phyloP scores from a whole-genome alignment of 1,140 invertebrate species.

The Drosophila sp. region DNA sequence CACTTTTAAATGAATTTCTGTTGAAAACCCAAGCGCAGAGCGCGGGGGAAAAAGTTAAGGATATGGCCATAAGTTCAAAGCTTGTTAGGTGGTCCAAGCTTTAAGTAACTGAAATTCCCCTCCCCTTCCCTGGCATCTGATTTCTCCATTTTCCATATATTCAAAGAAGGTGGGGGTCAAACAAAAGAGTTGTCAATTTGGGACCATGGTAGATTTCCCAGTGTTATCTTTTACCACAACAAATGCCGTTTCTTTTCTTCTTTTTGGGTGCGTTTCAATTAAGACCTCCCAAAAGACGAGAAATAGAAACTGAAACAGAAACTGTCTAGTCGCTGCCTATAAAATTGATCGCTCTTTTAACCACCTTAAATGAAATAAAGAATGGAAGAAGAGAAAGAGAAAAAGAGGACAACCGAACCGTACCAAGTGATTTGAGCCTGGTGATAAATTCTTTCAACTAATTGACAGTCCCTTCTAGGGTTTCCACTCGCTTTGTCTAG shows the following conservation, averaged over 20 bases:
- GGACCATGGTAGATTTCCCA: slow-evolving; percentile 13
- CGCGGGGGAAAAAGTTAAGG: slow-evolving; percentile 57
- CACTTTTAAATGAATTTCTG: slow-evolving; percentile 60
- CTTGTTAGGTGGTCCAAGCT: slow-evolving; percentile 52
- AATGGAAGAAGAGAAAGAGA: slow-evolving; percentile 21
- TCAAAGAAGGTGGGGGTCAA: background rate
- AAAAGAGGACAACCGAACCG: slow-evolving; percentile 6
- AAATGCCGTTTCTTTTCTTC: slow-evolving; percentile 41
- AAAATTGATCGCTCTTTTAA: slow-evolving; percentile 80
- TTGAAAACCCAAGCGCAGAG: slow-evolving; percentile 20
- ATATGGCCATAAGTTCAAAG: slow-evolving; percentile 32
- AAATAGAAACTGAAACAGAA: slow-evolving; percentile 40
- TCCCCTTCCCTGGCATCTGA: background rate
- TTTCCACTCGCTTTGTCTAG: slow-evolving; percentile 14
- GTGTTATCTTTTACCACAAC: slow-evolving; percentile 28
- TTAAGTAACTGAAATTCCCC: background rate
- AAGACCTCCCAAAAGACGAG: slow-evolving; percentile 55
- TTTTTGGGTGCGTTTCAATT: slow-evolving; percentile 69
- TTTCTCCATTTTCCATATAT: background rate
- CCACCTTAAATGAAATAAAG: slow-evolving; percentile 26
- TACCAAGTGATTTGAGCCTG: slow-evolving; percentile 70
- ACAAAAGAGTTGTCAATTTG: slow-evolving; percentile 11
- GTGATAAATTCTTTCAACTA: slow-evolving; percentile 77
- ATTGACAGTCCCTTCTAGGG: slow-evolving; percentile 69
- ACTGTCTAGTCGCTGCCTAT: slow-evolving; percentile 57